Conservation (phyloP, 1,140 invertebrate species). For the Proctacanthus coquilletti region DNA sequence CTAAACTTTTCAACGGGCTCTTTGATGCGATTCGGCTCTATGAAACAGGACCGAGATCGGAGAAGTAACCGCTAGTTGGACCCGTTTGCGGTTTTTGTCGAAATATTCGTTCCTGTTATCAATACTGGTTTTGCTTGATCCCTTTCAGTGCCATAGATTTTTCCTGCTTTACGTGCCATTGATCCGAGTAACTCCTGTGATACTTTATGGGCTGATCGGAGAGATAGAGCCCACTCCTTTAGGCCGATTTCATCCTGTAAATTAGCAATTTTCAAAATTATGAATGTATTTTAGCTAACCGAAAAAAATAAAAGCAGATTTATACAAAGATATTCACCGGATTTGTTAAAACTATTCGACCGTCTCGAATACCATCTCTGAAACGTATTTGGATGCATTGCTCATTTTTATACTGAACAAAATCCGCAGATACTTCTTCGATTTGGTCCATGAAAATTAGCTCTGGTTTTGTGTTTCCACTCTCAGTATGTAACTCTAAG, state of each 20-base stretch:
- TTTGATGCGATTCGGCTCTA: constrained; percentile 7
- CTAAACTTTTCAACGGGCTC: constrained; percentile 5
- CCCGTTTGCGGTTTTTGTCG: constrained; percentile 25
- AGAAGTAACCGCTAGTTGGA: constrained; percentile 17
- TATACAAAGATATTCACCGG: constrained; percentile 41
- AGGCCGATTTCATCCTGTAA: constrained; percentile 86
- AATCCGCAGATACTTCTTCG: constrained; percentile 72
- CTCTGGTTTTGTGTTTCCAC: constrained; percentile 76
- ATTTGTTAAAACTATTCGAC: constrained; percentile 85
- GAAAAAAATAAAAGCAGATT: not conserved
- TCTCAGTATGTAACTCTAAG: constrained; percentile 87
- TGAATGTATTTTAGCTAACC: not conserved
- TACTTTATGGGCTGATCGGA: constrained; percentile 80
- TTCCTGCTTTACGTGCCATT: constrained; percentile 92
- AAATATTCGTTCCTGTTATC: constrained; percentile 18
- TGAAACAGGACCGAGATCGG: constrained; percentile 9
- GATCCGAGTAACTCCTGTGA: constrained; percentile 81
- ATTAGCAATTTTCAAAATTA: constrained; percentile 9
- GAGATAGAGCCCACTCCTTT: constrained; percentile 84
- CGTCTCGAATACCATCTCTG: constrained; percentile 52
- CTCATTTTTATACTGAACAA: constrained; percentile 78
- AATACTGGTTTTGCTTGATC: constrained; percentile 26
- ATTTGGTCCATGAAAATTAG: constrained; percentile 90
- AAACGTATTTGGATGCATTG: constrained; percentile 80
- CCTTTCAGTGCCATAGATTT: constrained; percentile 78